phyloP scores from a whole-genome alignment of 92 coral and sea anemone genomes.

The Metridium senile region DNA sequence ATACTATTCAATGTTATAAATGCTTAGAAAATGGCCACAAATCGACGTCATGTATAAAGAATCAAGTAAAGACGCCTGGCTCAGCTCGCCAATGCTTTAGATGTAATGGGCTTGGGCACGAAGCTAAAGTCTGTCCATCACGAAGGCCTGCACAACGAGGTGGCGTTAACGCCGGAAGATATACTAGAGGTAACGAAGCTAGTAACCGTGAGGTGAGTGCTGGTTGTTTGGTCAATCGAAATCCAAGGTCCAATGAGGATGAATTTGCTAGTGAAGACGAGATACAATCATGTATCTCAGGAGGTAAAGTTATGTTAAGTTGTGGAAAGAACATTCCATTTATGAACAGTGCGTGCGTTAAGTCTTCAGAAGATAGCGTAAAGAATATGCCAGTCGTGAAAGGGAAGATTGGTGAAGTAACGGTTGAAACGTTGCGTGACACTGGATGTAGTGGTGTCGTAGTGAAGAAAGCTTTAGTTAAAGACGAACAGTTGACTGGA shows the following conservation, averaged over 20 bases:
- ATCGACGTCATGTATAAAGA: no score
- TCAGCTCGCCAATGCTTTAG: slow-evolving; percentile 30
- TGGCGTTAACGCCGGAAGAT: background rate
- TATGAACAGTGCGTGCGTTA: background rate
- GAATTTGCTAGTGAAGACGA: no score
- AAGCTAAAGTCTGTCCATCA: slow-evolving; percentile 33
- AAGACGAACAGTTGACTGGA: slow-evolving; percentile 45
- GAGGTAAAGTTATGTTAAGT: background rate
- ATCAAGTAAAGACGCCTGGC: background rate
- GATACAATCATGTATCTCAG: background rate
- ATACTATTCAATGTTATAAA: no score
- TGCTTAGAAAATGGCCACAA: no score
- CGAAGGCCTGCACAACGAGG: background rate
- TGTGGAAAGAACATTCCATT: background rate
- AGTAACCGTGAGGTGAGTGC: no score
- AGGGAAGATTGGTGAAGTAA: background rate
- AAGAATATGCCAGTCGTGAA: background rate
- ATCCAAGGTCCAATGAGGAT: background rate
- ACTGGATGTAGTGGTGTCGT: slow-evolving; percentile 74
- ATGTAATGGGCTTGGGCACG: slow-evolving; percentile 36
- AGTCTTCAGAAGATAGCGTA: no score
- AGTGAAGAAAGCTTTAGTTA: slow-evolving; percentile 34
- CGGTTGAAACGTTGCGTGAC: background rate
- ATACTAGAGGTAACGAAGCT: background rate
- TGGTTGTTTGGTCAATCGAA: background rate